These are phyloP conservation scores for Diogma glabrata DNA, from an alignment of 2,888 invertebrate genomes.

Conservation along the genomic window DNA sequence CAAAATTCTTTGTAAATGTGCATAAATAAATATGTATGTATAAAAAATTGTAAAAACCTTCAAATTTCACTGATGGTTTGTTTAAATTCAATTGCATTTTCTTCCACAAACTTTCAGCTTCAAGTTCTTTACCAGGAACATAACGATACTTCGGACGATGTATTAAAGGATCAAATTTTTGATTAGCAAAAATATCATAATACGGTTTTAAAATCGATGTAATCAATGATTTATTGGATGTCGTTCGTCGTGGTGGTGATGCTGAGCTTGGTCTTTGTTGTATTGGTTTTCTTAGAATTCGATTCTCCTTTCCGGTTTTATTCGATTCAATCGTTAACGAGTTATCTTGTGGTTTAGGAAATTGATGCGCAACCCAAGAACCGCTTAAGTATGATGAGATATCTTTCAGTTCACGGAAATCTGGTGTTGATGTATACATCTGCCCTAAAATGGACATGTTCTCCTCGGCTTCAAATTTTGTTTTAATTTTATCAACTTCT, in stretches of 20 bases:
- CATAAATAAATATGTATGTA: too few relatives aligned
- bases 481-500: constrained; percentile 60
- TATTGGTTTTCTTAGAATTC: constrained; percentile 20
- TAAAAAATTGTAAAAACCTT: constrained; percentile 26
- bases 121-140: constrained; percentile 41
- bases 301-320: constrained; percentile 23
- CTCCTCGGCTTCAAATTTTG: constrained; percentile 52
- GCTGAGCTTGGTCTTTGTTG: constrained; percentile 31
- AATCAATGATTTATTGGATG: constrained; percentile 34
- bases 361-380: constrained; percentile 70
- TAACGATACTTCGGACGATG: constrained; percentile 68
- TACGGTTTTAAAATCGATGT: constrained; percentile 35
- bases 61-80: constrained; percentile 40
- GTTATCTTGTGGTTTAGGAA: constrained; percentile 58
- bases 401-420: constrained; percentile 61
- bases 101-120: constrained; percentile 24
- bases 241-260: constrained; percentile 34
- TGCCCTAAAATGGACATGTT: constrained; percentile 55
- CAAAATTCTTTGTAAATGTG: too few relatives aligned
- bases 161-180: constrained; percentile 60
- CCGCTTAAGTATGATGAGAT: constrained; percentile 69
- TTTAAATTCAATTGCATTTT: constrained; percentile 43
- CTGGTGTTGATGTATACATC: constrained; percentile 71
- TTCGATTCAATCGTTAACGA: constrained; percentile 49
- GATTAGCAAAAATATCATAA: constrained; percentile 46